Evolutionary conservation across 1,140 invertebrate species (phyloP).

Genomic region (Cydia fagiglandana): DNA sequence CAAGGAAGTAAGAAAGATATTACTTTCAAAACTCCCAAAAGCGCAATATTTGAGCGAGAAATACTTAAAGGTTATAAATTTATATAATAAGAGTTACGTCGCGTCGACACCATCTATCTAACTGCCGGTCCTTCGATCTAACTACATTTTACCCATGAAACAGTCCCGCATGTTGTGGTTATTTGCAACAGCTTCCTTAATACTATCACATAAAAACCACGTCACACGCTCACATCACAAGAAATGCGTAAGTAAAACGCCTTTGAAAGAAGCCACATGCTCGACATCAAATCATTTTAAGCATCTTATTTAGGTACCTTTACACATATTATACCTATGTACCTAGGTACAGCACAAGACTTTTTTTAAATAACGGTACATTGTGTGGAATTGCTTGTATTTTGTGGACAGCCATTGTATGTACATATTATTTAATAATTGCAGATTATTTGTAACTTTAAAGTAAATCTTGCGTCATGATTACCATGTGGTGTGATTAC

Average conservation of each 20-base stretch:
- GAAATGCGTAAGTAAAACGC: conserved; percentile 28
- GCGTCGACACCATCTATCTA: too few species aligned
- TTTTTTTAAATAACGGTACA: not conserved
- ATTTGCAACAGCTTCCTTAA: conserved; percentile 36
- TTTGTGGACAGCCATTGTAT: not conserved
- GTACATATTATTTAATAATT: not conserved
- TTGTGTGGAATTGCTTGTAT: conserved; percentile 1
- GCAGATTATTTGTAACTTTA: not conserved
- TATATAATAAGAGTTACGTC: too few species aligned
- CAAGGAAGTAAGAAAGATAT: too few species aligned
- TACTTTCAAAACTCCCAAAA: too few species aligned
- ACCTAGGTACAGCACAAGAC: not conserved
- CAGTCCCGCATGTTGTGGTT: conserved; percentile 37
- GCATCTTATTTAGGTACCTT: not conserved
- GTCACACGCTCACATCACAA: conserved; percentile 8
- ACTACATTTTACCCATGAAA: too few species aligned
- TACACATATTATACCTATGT: not conserved
- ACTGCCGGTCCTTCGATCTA: too few species aligned
- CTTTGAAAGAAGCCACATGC: conserved; percentile 12
- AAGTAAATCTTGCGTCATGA: not conserved
- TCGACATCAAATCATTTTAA: conserved; percentile 14
- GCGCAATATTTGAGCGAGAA: too few species aligned
- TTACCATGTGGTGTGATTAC: not conserved
- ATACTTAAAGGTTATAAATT: too few species aligned
- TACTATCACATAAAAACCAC: conserved; percentile 8